These are phyloP conservation scores for Nemapogon koenigi DNA, from an alignment of 2,888 invertebrate species.

Conservation along the genomic window DNA sequence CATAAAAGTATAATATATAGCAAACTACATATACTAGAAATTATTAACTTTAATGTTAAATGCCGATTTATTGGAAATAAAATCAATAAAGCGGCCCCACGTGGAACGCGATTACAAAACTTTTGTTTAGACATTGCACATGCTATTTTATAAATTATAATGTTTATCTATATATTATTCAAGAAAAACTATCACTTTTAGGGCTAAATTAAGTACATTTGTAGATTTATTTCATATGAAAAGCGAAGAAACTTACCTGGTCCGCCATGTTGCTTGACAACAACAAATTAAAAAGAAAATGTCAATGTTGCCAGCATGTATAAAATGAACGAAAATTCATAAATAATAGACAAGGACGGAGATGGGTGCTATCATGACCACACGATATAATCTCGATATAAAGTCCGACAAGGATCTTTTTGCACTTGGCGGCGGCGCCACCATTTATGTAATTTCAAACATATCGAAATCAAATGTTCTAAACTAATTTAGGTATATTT, in stretches of 20 bases:
- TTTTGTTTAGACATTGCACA: neutral
- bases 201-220: conserved; percentile 8
- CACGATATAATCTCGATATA: no score
- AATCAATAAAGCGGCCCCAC: conserved; percentile 2
- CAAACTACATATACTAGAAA: no score
- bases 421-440: no score
- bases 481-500: no score
- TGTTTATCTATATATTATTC: neutral
- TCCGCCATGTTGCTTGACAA: conserved; percentile 78
- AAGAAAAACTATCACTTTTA: neutral
- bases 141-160: neutral
- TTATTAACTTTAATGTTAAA: no score
- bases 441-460: no score
- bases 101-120: conserved; percentile 6
- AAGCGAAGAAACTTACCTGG: conserved; percentile 70
- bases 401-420: no score
- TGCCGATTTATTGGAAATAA: no score
- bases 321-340: neutral
- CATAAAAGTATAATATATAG: no score
- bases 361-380: no score
- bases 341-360: no score
- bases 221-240: conserved; percentile 24
- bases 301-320: conserved; percentile 20
- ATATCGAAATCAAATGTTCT: no score
- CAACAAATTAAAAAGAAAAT: conserved; percentile 45